A percentile compares a stretch with the other conserved stretches of the same genome.
phyloP scores from a whole-genome alignment of 1,140 invertebrate species.

The Cydia splendana region DNA sequence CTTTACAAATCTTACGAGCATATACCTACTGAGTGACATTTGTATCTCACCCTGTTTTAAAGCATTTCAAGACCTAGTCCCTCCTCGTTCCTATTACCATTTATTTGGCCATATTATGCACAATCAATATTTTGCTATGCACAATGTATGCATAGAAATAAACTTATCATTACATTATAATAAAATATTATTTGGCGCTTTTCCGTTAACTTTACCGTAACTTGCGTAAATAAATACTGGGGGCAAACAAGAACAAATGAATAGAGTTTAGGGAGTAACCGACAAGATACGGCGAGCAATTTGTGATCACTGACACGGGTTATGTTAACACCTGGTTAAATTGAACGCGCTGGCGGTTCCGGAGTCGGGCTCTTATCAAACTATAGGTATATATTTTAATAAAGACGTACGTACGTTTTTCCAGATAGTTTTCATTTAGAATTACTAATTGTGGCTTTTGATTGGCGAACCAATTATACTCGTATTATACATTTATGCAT shows the following conservation, averaged over 20 bases:
- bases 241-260: constrained; percentile 63
- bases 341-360: constrained; percentile 35
- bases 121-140: background rate
- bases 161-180: background rate
- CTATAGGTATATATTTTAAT: too few relatives aligned
- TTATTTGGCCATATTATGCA: too few relatives aligned
- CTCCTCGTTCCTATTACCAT: too few relatives aligned
- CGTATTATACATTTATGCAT: too few relatives aligned
- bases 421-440: background rate
- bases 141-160: too few relatives aligned
- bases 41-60: too few relatives aligned
- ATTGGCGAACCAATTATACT: too few relatives aligned
- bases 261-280: constrained; percentile 61
- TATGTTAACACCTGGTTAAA: constrained; percentile 53
- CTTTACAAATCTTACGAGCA: too few relatives aligned
- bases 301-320: constrained; percentile 55
- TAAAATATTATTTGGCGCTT: constrained; percentile 23
- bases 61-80: too few relatives aligned
- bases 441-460: background rate
- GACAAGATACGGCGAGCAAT: constrained; percentile 57
- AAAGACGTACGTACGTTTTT: too few relatives aligned
- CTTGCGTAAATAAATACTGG: constrained; percentile 52
- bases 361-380: background rate
- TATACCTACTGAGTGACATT: too few relatives aligned
- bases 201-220: constrained; percentile 38